Evolutionary conservation across 2,113 vertebrate species (phyloP).

Genomic region (Heterotis niloticus): DNA sequence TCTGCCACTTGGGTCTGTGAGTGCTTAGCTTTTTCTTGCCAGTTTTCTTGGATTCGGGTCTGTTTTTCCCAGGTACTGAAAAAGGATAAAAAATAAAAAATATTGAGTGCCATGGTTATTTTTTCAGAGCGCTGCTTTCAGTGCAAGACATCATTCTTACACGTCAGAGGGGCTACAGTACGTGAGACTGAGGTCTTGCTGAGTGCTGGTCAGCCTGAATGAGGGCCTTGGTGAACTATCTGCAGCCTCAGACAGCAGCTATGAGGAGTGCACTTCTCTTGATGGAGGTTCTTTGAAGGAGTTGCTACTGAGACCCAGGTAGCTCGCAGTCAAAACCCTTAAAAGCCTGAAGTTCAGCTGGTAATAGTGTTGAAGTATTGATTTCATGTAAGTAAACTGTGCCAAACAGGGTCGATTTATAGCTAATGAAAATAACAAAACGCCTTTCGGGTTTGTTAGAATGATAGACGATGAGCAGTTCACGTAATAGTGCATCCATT

Average conservation of each 20-base stretch:
- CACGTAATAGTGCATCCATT: no score
- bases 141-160: background rate
- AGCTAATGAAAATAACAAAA: no score
- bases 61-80: background rate
- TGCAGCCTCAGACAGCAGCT: background rate
- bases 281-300: background rate
- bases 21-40: no score
- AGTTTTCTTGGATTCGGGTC: background rate
- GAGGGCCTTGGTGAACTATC: background rate
- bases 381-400: no score
- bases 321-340: no score
- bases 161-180: no score
- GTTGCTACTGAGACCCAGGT: background rate
- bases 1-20: background rate
- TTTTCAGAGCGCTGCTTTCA: background rate
- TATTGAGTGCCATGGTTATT: background rate
- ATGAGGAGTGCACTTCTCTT: background rate
- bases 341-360: no score
- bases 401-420: no score
- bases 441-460: no score
- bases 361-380: no score
- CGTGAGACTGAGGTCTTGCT: conserved; percentile 31
- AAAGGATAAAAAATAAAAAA: background rate
- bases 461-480: no score
- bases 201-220: conserved; percentile 26